A percentile compares a stretch with the other conserved stretches of the same genome.
Conservation (phyloP, 2,888 invertebrate genomes). For the Drosophila niveifrons region DNA sequence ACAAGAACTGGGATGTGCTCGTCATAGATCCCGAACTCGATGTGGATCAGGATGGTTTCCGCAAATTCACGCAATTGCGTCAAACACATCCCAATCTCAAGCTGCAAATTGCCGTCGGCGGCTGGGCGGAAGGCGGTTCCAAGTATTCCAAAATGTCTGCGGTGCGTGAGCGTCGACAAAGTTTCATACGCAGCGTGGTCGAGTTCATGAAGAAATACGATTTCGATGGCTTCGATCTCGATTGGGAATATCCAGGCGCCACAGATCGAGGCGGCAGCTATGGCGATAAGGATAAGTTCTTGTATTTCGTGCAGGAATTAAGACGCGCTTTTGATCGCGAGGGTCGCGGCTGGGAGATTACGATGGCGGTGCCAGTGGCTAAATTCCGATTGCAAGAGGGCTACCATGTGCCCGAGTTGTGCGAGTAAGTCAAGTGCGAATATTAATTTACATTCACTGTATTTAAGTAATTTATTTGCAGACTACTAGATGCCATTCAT, state of each 20-base stretch:
- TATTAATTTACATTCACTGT: too few species aligned
- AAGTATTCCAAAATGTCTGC: constrained; percentile 94
- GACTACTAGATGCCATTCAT: constrained; percentile 92
- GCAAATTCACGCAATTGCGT: constrained; percentile 91
- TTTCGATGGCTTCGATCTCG: constrained; percentile 94
- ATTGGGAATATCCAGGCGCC: constrained; percentile 97
- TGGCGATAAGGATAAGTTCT: constrained; percentile 93
- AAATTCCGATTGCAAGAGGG: constrained; percentile 95
- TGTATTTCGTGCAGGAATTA: constrained; percentile 93
- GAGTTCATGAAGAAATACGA: constrained; percentile 91
- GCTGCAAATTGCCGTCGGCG: constrained; percentile 93
- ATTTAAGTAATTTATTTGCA: constrained; percentile 79
- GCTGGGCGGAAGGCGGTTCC: constrained; percentile 95
- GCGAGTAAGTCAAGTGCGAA: constrained; percentile 91
- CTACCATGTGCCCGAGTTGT: constrained; percentile 95
- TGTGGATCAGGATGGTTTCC: constrained; percentile 91
- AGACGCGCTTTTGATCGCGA: constrained; percentile 91
- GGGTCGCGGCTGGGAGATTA: constrained; percentile 93
- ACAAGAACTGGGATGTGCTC: constrained; percentile 91
- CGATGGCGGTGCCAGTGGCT: constrained; percentile 95
- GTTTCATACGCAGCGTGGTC: constrained; percentile 91
- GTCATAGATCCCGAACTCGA: constrained; percentile 93
- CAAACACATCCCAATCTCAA: constrained; percentile 90
- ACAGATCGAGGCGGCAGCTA: constrained; percentile 94
- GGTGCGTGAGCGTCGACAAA: constrained; percentile 88